These are phyloP conservation scores for Haliclona indistincta DNA, from an alignment of 37 sponge, comb jelly and placozoan genomes.

Conservation along the genomic window DNA sequence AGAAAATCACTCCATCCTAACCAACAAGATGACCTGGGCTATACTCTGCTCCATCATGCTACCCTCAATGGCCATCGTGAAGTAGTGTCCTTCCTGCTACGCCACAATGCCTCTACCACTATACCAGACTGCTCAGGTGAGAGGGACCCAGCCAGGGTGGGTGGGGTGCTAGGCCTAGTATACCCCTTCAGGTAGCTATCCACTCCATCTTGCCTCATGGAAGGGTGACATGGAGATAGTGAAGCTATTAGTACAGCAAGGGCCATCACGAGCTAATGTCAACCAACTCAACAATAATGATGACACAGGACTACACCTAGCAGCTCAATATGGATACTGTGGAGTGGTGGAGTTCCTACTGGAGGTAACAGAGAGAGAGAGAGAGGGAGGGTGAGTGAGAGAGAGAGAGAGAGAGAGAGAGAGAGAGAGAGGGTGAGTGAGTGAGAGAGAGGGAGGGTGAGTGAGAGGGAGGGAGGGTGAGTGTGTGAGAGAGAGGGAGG, in stretches of 20 bases:
- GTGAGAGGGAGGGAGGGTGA: neutral
- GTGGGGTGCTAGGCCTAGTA: neutral
- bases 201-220: slow-evolving; percentile 83
- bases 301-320: slow-evolving; percentile 79
- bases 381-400: neutral
- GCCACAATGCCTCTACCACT: slow-evolving; percentile 48
- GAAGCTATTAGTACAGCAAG: slow-evolving; percentile 62
- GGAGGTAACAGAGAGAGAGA: slow-evolving; percentile 44
- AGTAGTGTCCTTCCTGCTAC: slow-evolving; percentile 28
- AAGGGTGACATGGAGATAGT: slow-evolving; percentile 82
- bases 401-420: too few relatives aligned
- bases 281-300: slow-evolving; percentile 68
- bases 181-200: slow-evolving; percentile 53
- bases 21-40: slow-evolving; percentile 73
- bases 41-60: slow-evolving; percentile 86
- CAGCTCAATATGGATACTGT: slow-evolving; percentile 80
- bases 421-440: too few relatives aligned
- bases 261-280: slow-evolving; percentile 82
- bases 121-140: slow-evolving; percentile 58
- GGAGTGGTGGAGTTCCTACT: slow-evolving; percentile 73
- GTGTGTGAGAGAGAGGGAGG: neutral
- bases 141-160: slow-evolving; percentile 13
- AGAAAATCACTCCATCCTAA: slow-evolving; percentile 61
- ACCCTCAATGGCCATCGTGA: slow-evolving; percentile 68
- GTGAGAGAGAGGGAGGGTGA: slow-evolving; percentile 34